A percentile compares a stretch with the other conserved stretches of the same genome.
These are phyloP conservation scores for Ophonus ardosiacus DNA, from an alignment of 2,888 invertebrate genomes.

Conservation along the genomic window DNA sequence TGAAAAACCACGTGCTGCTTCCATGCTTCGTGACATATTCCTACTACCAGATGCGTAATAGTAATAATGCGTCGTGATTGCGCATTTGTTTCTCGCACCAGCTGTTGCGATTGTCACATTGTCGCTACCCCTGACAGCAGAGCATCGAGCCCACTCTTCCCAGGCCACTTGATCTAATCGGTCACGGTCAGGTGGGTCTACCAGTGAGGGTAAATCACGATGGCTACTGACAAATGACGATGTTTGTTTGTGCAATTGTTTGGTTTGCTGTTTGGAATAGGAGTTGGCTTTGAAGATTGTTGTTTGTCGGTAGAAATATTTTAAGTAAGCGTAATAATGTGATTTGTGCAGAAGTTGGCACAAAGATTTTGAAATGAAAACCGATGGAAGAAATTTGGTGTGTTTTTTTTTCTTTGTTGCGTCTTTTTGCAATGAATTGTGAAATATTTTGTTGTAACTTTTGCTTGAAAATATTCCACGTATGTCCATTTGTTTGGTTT, in stretches of 20 bases:
- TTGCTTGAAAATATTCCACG: too few species aligned
- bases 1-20: neutral
- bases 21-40: constrained; percentile 26
- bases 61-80: constrained; percentile 50
- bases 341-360: too few species aligned
- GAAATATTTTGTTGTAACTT: too few species aligned
- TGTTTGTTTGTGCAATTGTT: constrained; percentile 48
- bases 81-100: constrained; percentile 52
- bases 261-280: constrained; percentile 10
- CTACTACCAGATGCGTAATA: constrained; percentile 41
- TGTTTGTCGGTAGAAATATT: neutral
- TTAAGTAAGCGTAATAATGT: neutral
- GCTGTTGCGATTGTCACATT: constrained; percentile 51
- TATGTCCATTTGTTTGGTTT: too few species aligned
- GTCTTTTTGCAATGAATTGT: too few species aligned
- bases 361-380: too few species aligned
- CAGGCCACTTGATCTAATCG: constrained; percentile 63
- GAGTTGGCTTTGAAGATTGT: neutral
- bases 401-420: too few species aligned
- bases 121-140: neutral
- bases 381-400: too few species aligned
- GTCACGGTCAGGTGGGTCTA: constrained; percentile 63
- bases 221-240: constrained; percentile 29
- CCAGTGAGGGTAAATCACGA: constrained; percentile 25
- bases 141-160: constrained; percentile 43